Base-by-base conservation (phyloP, 2,113 vertebrate genomes). In the Oryzias celebensis region DNA sequence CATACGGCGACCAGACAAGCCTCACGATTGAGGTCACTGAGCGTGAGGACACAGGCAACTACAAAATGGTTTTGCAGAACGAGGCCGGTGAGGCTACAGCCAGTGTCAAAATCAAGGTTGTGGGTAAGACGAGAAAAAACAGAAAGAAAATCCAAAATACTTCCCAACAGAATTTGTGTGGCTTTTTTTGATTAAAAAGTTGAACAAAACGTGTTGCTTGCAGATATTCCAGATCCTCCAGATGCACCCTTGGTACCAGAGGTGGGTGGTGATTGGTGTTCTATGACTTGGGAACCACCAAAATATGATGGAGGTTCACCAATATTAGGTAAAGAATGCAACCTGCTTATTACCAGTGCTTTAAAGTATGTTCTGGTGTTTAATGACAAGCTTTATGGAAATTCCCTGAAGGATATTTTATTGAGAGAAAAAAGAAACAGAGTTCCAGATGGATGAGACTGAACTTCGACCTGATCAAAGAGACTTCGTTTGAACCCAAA, bases 351-450 rank as follows among this genome's bases (percentile, higher is more conserved):
- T 20, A 26, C 18, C 1, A 20, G 14, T 51, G 7, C 3, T 54
- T 43, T 16, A 46, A 22, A 41, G 1, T 15, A 14, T 23, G 22
- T 5, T 14, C 47, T 16, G 14, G 2, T 22, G 41, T 64, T 62
- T 47, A 36, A 60, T 64, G 17, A 24, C 13, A 16, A 66, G 6
- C 18, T 22, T 58, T 49, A 4, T 58, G 5, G 8, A 6, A 0
- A 0, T 59, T 23, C 20, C 52, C 24, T 75, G 24, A 66, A 99
- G 97, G 97, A 0, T 99, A 99, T 75, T 98, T 94, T 72, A 92
- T 99, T 72, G 97, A 99, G 85, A 94, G 97, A 70, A 99, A 99
- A 80, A 99, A 99, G 92, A 99, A 99, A 50, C 97, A 99, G 85
- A 99, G 97, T 68, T 99, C 96, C 69, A 94, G 97, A 20, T 99